Percentiles rank a stretch among this genome's conserved stretches.
phyloP scores from a whole-genome alignment of 2,113 vertebrate species.

The Morone chrysops region DNA sequence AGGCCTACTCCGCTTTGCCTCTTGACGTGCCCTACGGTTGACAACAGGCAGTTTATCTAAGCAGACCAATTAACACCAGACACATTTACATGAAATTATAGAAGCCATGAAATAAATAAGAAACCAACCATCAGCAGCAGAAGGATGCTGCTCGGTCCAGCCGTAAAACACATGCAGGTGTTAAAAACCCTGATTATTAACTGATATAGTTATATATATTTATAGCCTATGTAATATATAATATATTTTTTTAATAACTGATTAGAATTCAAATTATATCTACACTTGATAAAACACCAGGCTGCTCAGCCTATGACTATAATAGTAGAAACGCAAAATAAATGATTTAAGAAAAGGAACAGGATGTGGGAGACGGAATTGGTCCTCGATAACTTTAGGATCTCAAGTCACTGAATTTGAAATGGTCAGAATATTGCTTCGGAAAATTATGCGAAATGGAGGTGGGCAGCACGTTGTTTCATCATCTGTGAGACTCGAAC shows the following conservation, averaged over 20 bases:
- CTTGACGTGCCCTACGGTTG: constrained; percentile 49
- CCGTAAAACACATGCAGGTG: background rate
- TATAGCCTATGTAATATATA: too few relatives aligned
- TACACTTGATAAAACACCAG: background rate
- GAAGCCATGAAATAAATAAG: background rate
- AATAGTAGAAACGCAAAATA: constrained; percentile 23
- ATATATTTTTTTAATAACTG: background rate
- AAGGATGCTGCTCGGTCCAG: background rate
- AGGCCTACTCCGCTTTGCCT: constrained; percentile 54
- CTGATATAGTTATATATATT: too few relatives aligned
- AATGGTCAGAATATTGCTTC: background rate
- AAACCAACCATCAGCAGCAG: background rate
- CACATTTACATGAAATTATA: constrained; percentile 43
- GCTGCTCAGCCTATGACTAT: constrained; percentile 8
- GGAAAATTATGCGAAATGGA: constrained; percentile 1
- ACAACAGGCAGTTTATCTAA: constrained; percentile 34
- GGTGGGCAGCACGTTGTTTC: constrained; percentile 9
- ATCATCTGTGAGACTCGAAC: constrained; percentile 2
- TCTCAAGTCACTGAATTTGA: constrained; percentile 6
- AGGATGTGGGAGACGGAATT: constrained; percentile 6
- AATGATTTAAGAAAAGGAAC: constrained; percentile 44
- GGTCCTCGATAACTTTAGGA: constrained; percentile 12
- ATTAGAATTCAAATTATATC: constrained; percentile 3
- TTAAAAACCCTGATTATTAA: background rate
- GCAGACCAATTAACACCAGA: constrained; percentile 41